Conservation (phyloP, 2,113 vertebrate species). For the Turnix velox region DNA sequence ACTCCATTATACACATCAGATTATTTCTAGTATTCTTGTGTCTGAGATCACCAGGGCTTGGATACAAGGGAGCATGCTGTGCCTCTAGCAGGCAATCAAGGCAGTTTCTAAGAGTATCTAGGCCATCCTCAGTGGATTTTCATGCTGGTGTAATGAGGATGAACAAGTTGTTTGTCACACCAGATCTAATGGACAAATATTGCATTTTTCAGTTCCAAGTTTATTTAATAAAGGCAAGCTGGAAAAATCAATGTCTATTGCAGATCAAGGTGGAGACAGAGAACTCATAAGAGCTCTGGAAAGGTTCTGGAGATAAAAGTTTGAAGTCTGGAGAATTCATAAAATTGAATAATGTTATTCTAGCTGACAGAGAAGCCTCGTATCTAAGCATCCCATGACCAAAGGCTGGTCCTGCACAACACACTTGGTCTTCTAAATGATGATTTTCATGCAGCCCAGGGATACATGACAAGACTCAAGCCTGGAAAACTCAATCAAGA, state of each 20-base stretch:
- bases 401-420: neutral
- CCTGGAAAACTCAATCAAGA: neutral
- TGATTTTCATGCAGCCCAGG: neutral
- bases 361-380: rapidly evolving
- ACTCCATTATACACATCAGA: neutral
- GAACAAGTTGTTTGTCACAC: neutral
- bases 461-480: neutral
- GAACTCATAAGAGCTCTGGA: neutral
- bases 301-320: neutral
- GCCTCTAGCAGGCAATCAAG: neutral
- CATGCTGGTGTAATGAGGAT: neutral
- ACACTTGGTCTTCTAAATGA: neutral
- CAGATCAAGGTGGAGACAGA: no score
- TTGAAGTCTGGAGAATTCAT: neutral
- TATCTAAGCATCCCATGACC: neutral
- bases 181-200: neutral
- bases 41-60: neutral
- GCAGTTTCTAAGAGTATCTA: neutral
- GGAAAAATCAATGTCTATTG: neutral
- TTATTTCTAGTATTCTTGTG: constrained; percentile 13
- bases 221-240: neutral
- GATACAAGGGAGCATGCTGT: neutral
- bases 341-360: neutral
- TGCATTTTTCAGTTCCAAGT: neutral
- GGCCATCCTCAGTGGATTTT: neutral